Evolutionary conservation across 1,140 invertebrate species (phyloP).

Genomic region (Cydia amplana): DNA sequence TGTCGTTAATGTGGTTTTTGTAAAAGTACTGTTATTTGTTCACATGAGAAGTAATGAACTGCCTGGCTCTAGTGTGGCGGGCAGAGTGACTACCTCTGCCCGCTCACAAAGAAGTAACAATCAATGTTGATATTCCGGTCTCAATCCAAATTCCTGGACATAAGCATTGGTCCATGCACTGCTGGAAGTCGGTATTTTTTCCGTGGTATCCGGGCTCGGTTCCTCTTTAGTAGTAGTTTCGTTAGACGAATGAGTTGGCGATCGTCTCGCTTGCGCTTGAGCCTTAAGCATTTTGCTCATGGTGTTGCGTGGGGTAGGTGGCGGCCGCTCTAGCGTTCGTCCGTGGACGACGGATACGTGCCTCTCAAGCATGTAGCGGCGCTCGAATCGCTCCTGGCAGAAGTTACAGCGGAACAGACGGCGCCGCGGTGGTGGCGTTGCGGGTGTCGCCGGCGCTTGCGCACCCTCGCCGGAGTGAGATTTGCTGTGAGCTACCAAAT

Average conservation of each 20-base stretch:
- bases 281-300: constrained; percentile 77
- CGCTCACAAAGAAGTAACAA: constrained; percentile 27
- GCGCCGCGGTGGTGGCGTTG: constrained; percentile 41
- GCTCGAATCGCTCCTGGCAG: constrained; percentile 71
- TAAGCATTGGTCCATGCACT: constrained; percentile 25
- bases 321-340: constrained; percentile 66
- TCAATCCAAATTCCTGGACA: constrained; percentile 15
- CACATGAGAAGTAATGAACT: background rate
- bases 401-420: constrained; percentile 68
- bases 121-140: constrained; percentile 30
- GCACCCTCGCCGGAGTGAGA: constrained; percentile 42
- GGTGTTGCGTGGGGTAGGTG: constrained; percentile 73
- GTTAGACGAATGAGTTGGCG: constrained; percentile 12
- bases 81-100: constrained; percentile 9
- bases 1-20: background rate
- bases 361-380: constrained; percentile 70
- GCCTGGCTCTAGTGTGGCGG: constrained; percentile 13
- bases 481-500: constrained; percentile 62
- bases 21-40: background rate
- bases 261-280: constrained; percentile 47
- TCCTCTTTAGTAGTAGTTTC: constrained; percentile 24
- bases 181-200: constrained; percentile 4
- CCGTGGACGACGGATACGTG: constrained; percentile 67
- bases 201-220: background rate
- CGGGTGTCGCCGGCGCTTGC: constrained; percentile 31